These are phyloP conservation scores for Circus cinereus DNA, from an alignment of 2,797 vertebrate genomes.

Conservation along the genomic window DNA sequence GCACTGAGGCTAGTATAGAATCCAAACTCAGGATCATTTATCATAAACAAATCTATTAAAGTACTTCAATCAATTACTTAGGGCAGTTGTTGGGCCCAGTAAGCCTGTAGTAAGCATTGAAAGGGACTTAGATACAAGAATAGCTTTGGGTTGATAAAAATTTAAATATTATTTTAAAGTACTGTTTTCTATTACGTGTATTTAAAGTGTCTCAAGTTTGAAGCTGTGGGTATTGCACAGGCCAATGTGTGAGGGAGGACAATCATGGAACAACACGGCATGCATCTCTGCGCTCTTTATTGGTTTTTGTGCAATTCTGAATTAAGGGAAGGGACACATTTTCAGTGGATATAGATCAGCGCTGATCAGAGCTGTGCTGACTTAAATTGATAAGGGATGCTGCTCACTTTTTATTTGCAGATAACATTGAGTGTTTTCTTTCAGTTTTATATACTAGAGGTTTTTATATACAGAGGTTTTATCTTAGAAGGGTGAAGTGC, in stretches of 20 bases:
- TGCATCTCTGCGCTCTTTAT: background rate
- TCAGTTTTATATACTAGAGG: background rate
- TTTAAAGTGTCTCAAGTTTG: background rate
- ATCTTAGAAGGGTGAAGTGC: background rate
- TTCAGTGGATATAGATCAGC: background rate
- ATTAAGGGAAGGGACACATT: background rate
- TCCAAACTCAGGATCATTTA: background rate
- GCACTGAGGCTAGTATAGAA: background rate
- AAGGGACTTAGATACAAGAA: background rate
- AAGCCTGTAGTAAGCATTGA: background rate
- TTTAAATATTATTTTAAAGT: background rate
- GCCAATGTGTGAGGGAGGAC: background rate
- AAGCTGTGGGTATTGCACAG: background rate
- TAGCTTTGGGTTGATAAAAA: background rate
- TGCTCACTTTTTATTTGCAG: background rate
- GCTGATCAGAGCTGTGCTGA: background rate
- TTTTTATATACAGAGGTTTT: background rate
- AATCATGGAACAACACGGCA: background rate
- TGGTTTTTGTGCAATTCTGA: background rate
- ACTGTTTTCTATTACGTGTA: background rate
- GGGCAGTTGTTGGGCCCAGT: background rate
- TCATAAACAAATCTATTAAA: background rate
- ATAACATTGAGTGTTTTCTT: background rate
- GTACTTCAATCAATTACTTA: background rate
- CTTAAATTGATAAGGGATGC: background rate